Percentiles rank a stretch among this genome's conserved stretches.
Evolutionary conservation across 2,797 vertebrate genomes (phyloP).

Genomic region (Crypturellus tataupa): DNA sequence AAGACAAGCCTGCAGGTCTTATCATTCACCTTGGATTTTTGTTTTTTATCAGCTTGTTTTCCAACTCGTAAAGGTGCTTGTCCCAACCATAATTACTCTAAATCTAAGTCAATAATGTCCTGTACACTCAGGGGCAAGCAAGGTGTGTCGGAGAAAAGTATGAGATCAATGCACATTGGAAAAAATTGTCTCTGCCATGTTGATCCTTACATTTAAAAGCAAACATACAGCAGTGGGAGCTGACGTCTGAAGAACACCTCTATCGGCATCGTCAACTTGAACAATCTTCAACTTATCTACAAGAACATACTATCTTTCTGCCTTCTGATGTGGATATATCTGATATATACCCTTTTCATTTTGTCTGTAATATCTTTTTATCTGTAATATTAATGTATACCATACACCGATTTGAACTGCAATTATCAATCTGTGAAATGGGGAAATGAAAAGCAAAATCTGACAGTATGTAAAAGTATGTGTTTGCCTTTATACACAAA

Average conservation of each 20-base stretch:
- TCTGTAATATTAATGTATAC: background rate
- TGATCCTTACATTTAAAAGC: background rate
- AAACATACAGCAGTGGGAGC: background rate
- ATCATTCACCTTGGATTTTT: background rate
- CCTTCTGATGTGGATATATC: background rate
- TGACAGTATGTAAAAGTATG: background rate
- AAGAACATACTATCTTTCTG: background rate
- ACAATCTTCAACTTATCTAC: background rate
- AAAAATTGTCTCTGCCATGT: background rate
- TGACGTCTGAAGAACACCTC: background rate
- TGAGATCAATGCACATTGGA: fast-evolving
- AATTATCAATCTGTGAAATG: background rate
- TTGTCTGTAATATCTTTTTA: background rate
- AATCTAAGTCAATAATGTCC: background rate
- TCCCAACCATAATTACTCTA: background rate
- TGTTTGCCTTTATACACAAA: background rate
- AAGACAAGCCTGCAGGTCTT: background rate
- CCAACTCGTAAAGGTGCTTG: background rate
- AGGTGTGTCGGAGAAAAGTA: background rate
- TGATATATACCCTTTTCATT: background rate
- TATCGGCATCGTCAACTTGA: background rate
- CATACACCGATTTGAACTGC: background rate
- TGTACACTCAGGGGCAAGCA: background rate
- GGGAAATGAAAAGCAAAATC: background rate
- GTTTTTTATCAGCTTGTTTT: background rate